Base-by-base conservation (phyloP, 2,888 invertebrate genomes). In the Drosophila neotestacea region DNA sequence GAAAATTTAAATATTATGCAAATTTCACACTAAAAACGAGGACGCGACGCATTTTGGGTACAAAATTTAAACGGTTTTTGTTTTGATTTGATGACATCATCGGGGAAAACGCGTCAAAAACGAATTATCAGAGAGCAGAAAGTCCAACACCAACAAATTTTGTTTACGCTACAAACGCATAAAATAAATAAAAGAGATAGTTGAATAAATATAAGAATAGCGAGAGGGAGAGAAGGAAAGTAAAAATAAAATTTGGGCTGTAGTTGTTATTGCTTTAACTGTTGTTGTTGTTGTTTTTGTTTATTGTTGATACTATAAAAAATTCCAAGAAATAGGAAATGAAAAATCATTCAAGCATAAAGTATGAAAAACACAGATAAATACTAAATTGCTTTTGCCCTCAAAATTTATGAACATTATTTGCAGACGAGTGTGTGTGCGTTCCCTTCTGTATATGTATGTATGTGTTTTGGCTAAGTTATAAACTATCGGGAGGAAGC, bases 281-380 rank as follows among this genome's bases (percentile, higher is more conserved):
- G 36, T 41, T 67, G 60, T 48, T 55, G 54, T 65, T 66, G 27
- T 32, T 66, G 67, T 39, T 72, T 50, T 64, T 76, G 52, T 41
- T 62, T 73, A 52, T 73, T 69, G 69, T 77, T 77, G 64, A 59
- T 73, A 73, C 62, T 51, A 63, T 58, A 80, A 71, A 71, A 73
- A 70, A 70, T 59, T 77, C 69, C 39, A 55, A 76, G 72, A 69
- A 79, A 77, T 67, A 75, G 77, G 81, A 84, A 84, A 86, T 86
- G 82, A 77, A 81, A 81, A 86, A 81, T 84, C 87, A 81, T 71
- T 84, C 79, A 81, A 84, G 81, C 87, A 84, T 79, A 84, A 84
- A 84, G 75, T 86, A 79, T 81, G 81, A 84, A 84, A 86, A 84
- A 84, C 70, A 86, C 74, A 86, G 77, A 84, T 81, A 84, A 84